Conservation (phyloP, 2,888 invertebrate genomes). For the Oscheius sp. region DNA sequence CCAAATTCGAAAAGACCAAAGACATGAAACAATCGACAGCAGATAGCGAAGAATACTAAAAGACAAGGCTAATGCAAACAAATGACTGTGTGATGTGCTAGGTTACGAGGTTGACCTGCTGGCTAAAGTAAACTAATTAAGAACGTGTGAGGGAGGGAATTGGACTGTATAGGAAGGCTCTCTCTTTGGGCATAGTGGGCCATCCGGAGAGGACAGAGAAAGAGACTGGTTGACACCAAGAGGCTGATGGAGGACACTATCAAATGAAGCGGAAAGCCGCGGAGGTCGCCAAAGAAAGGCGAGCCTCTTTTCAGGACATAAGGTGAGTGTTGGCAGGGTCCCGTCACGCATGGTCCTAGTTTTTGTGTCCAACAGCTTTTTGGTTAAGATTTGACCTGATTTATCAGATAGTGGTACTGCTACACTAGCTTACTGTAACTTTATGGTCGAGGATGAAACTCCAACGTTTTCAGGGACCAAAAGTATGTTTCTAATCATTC, state of each 20-base stretch:
- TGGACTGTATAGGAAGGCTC: background rate
- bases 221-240: slow-evolving; percentile 7
- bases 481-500: slow-evolving; percentile 2
- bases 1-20: background rate
- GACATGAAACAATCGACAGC: background rate
- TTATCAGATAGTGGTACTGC: no score
- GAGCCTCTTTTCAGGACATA: background rate
- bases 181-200: background rate
- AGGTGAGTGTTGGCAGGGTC: no score
- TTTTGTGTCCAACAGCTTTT: no score
- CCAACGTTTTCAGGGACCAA: no score
- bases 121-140: slow-evolving; percentile 37
- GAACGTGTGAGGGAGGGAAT: slow-evolving; percentile 5
- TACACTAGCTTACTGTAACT: no score
- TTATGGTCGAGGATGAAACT: no score
- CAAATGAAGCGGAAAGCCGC: slow-evolving; percentile 35
- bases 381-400: no score
- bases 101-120: slow-evolving; percentile 31
- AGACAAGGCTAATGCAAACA: slow-evolving; percentile 2
- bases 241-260: slow-evolving; percentile 30
- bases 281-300: slow-evolving; percentile 16
- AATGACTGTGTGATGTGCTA: slow-evolving; percentile 14
- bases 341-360: no score
- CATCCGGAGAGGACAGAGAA: background rate
- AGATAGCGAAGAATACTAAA: no score